phyloP scores from a whole-genome alignment of 2,797 vertebrate genomes.

The Coregonus sp. region DNA sequence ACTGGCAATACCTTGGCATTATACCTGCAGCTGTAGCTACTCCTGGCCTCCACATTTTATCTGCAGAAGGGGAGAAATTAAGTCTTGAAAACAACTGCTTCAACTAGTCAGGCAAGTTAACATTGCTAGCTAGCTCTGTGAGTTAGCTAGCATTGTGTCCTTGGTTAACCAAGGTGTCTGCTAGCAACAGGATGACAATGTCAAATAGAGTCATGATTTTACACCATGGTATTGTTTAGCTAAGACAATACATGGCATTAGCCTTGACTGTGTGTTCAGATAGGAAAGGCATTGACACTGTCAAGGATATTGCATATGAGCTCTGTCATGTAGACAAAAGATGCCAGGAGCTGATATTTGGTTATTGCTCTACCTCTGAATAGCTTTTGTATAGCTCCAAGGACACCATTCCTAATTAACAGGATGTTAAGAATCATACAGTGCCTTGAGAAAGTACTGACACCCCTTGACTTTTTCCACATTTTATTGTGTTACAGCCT shows the following conservation, averaged over 20 bases:
- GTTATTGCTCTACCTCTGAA: slow-evolving; percentile 2
- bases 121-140: neutral
- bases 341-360: slow-evolving; percentile 2
- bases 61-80: neutral
- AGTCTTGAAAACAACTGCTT: too few relatives aligned
- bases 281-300: neutral
- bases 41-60: neutral
- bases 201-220: neutral
- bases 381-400: slow-evolving; percentile 3
- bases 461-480: too few relatives aligned
- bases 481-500: too few relatives aligned
- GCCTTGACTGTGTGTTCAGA: neutral
- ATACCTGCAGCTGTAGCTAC: neutral
- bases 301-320: slow-evolving; percentile 3
- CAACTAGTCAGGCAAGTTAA: too few relatives aligned
- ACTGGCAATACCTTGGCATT: neutral
- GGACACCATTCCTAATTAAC: neutral
- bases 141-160: neutral
- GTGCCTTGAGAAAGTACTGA: too few relatives aligned
- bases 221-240: neutral
- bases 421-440: neutral
- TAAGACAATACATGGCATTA: slow-evolving; percentile 4
- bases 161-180: neutral
- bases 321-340: slow-evolving; percentile 11
- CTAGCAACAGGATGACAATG: neutral